These are phyloP conservation scores for Acromyrmex heyeri DNA, from an alignment of 1,140 invertebrate genomes.

Conservation along the genomic window DNA sequence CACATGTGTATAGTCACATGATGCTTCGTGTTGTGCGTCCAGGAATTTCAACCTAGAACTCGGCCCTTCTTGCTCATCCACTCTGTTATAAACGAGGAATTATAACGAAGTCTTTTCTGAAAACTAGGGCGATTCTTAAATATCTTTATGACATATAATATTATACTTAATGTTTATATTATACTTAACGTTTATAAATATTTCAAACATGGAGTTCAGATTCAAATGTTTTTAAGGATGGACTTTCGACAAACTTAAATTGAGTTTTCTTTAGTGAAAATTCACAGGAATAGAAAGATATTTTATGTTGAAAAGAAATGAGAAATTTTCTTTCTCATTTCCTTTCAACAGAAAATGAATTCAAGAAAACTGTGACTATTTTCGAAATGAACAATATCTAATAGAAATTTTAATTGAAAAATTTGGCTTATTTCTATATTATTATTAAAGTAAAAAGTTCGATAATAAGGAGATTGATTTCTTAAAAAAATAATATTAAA, in stretches of 20 bases:
- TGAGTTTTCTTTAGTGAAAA: background rate
- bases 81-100: background rate
- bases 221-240: background rate
- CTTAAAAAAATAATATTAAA: background rate
- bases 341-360: background rate
- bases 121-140: background rate
- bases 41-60: constrained; percentile 66
- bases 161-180: too few relatives aligned
- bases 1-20: constrained; percentile 56
- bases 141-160: background rate
- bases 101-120: background rate
- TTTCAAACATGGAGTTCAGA: background rate
- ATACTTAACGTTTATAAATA: background rate
- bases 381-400: background rate
- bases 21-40: constrained; percentile 61
- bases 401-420: constrained; percentile 4
- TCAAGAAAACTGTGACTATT: background rate
- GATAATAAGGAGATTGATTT: background rate
- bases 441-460: background rate
- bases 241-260: background rate
- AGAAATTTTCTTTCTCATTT: background rate
- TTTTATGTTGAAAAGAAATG: constrained; percentile 13
- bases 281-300: background rate
- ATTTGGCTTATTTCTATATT: background rate
- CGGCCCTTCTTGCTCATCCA: background rate